phyloP scores from a whole-genome alignment of 2,113 vertebrate genomes.

The Colinus virginianus region DNA sequence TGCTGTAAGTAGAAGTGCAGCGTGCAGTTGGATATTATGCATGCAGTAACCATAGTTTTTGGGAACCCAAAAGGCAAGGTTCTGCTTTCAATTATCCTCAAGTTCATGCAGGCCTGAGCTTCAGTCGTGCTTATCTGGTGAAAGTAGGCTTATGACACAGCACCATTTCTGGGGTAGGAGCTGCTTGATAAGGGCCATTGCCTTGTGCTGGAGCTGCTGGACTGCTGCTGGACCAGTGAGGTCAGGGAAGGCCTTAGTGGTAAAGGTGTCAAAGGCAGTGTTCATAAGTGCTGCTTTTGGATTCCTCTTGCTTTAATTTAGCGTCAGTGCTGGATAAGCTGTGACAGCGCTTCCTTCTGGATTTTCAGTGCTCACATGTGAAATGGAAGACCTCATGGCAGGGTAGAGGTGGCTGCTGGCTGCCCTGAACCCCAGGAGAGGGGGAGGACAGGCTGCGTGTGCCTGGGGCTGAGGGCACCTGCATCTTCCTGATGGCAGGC shows the following conservation, averaged over 20 bases:
- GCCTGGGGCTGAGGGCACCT: not conserved
- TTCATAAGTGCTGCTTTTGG: not conserved
- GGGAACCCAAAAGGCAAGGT: not conserved
- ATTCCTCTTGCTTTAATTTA: not conserved
- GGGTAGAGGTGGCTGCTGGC: not conserved
- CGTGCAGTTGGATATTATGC: not conserved
- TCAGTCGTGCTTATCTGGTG: not conserved
- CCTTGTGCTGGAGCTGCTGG: not conserved
- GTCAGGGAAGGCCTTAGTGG: not conserved
- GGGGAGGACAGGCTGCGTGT: not conserved
- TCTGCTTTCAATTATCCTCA: not conserved
- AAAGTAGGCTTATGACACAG: not conserved
- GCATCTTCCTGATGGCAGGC: not conserved
- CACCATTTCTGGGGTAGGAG: not conserved
- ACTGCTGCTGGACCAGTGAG: not conserved
- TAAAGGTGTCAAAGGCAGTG: not conserved
- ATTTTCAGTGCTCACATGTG: not conserved
- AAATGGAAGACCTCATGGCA: not conserved
- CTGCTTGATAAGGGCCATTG: fast-evolving
- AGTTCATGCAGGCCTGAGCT: not conserved
- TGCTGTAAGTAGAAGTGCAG: not conserved
- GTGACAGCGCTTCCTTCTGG: not conserved
- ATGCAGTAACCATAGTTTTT: not conserved
- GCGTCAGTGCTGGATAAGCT: not conserved
- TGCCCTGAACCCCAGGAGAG: fast-evolving